Evolutionary conservation across 2,888 invertebrate species (phyloP).

Genomic region (Cyclophora albipunctata): DNA sequence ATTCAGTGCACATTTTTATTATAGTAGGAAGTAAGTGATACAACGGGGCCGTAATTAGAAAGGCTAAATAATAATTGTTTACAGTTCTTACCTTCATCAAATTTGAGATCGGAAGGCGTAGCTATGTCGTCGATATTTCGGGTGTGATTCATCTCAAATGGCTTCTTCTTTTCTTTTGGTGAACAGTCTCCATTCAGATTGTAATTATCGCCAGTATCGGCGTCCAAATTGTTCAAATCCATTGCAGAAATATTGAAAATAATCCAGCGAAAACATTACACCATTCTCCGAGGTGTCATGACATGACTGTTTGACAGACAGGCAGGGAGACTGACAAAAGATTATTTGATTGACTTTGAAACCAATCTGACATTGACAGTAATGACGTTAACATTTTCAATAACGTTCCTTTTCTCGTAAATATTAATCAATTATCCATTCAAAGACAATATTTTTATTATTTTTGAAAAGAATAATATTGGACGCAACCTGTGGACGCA

Average conservation of each 20-base stretch:
- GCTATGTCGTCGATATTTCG: slow-evolving; percentile 73
- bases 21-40: slow-evolving; percentile 7
- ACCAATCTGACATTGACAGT: background rate
- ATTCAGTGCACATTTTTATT: no score
- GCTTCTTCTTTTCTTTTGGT: slow-evolving; percentile 34
- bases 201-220: slow-evolving; percentile 45
- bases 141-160: slow-evolving; percentile 49
- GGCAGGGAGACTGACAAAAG: background rate
- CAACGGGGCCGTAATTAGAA: slow-evolving; percentile 29
- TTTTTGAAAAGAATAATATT: background rate
- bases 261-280: slow-evolving; percentile 63
- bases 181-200: slow-evolving; percentile 54
- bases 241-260: slow-evolving; percentile 49
- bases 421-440: background rate
- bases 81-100: slow-evolving; percentile 78
- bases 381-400: background rate
- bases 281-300: slow-evolving; percentile 45
- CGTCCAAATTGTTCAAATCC: slow-evolving; percentile 53
- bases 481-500: background rate
- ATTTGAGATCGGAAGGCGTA: slow-evolving; percentile 79
- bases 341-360: background rate
- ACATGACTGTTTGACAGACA: slow-evolving; percentile 19
- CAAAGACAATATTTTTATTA: background rate
- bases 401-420: no score
- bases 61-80: slow-evolving; percentile 38